Evolutionary conservation across 2,113 vertebrate species (phyloP).

Genomic region (Notechis scutatus): DNA sequence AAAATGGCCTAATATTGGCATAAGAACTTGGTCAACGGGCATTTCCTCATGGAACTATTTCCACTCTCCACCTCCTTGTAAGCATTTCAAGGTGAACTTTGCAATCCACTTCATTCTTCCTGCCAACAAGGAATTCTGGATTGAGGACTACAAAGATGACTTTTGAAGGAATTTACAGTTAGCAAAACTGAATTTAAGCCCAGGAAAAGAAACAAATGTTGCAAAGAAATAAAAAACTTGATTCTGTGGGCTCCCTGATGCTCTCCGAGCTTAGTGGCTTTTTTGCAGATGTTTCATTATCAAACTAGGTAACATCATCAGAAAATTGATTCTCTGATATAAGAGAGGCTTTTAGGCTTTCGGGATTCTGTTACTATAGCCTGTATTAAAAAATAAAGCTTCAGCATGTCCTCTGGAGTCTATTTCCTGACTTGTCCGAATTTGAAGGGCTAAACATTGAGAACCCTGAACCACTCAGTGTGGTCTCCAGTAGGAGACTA

Average conservation of each 20-base stretch:
- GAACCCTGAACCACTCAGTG: neutral
- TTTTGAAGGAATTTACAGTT: neutral
- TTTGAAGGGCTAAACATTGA: neutral
- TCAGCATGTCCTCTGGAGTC: neutral
- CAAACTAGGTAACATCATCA: neutral
- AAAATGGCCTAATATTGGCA: neutral
- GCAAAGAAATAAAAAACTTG: neutral
- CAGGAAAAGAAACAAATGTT: neutral
- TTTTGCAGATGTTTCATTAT: neutral
- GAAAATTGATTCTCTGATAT: neutral
- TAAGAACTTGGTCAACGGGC: neutral
- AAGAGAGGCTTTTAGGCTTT: neutral
- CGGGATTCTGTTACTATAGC: neutral
- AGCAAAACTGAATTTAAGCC: neutral
- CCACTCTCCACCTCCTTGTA: neutral
- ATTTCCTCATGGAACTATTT: neutral
- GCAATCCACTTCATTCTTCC: neutral
- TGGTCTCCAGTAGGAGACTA: neutral
- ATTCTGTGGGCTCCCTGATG: neutral
- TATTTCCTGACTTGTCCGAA: neutral
- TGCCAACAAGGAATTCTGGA: neutral
- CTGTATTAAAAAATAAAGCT: neutral
- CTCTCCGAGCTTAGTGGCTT: neutral
- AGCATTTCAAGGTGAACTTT: neutral
- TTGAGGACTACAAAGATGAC: neutral